Evolutionary conservation across 2,888 invertebrate species (phyloP).

Genomic region (Serrognathus titanus): DNA sequence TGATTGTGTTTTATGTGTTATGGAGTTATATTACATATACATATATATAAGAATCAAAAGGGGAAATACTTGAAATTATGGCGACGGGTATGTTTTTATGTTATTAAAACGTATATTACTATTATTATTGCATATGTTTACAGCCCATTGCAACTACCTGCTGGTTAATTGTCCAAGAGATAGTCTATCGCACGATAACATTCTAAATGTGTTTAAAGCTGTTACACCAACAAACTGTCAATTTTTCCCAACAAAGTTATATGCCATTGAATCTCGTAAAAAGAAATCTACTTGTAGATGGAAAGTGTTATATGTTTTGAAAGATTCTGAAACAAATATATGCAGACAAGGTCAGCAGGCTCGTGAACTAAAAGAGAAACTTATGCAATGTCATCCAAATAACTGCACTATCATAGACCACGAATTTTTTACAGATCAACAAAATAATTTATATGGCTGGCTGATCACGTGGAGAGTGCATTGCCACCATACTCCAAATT

Average conservation of each 20-base stretch:
- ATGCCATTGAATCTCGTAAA: neutral
- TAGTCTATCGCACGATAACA: neutral
- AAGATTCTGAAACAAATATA: neutral
- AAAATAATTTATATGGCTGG: neutral
- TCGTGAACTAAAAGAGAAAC: neutral
- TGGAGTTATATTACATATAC: no score
- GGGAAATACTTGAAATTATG: constrained; percentile 1
- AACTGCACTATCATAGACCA: neutral
- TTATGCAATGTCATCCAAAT: neutral
- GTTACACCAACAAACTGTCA: neutral
- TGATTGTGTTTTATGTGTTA: no score
- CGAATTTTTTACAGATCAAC: neutral
- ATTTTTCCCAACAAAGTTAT: neutral
- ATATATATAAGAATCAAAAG: no score
- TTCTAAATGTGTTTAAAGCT: neutral
- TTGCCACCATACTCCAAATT: neutral
- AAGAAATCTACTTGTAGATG: constrained; percentile 1
- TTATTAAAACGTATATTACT: constrained; percentile 1
- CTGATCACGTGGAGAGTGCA: neutral
- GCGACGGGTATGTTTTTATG: constrained; percentile 2
- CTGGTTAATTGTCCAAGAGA: constrained; percentile 1
- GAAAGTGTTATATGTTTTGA: neutral
- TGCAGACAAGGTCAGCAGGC: constrained; percentile 1
- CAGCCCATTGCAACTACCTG: neutral
- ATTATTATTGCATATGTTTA: constrained; percentile 1